These are phyloP conservation scores for Drosophila teissieri DNA, from an alignment of 1,140 invertebrate genomes.

Conservation along the genomic window DNA sequence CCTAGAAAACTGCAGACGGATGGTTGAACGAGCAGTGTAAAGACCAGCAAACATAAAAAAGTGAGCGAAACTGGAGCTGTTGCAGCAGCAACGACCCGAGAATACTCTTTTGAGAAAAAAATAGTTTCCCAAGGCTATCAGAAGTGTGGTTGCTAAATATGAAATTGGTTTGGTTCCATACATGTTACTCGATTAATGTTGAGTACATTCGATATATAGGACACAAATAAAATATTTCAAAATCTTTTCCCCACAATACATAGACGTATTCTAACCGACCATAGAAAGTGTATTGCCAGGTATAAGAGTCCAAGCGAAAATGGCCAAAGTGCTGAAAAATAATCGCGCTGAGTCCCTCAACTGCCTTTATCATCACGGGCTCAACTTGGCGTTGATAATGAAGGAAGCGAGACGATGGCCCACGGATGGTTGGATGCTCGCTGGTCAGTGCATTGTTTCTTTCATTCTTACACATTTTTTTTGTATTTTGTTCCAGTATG, in stretches of 20 bases:
- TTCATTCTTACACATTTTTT: conserved; percentile 14
- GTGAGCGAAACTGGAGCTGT: conserved; percentile 18
- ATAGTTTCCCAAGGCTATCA: too few species aligned
- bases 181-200: too few species aligned
- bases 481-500: conserved; percentile 13
- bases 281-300: background rate
- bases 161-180: too few species aligned
- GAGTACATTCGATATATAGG: too few species aligned
- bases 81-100: background rate
- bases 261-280: background rate
- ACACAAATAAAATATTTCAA: too few species aligned
- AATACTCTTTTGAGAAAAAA: conserved; percentile 29
- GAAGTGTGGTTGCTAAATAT: too few species aligned
- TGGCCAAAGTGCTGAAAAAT: conserved; percentile 60
- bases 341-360: conserved; percentile 68
- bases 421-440: conserved; percentile 45
- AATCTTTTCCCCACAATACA: too few species aligned
- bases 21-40: conserved; percentile 51
- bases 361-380: conserved; percentile 74
- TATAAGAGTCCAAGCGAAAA: conserved; percentile 27
- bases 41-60: conserved; percentile 24
- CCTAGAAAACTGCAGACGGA: conserved; percentile 65
- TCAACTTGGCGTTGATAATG: conserved; percentile 79
- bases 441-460: conserved; percentile 62
- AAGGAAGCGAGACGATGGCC: conserved; percentile 47